Evolutionary conservation across 2,113 vertebrate genomes (phyloP), one percentile per base, ranked within the genome.

Genomic region (Paracanthobrama guichenoti): DNA sequence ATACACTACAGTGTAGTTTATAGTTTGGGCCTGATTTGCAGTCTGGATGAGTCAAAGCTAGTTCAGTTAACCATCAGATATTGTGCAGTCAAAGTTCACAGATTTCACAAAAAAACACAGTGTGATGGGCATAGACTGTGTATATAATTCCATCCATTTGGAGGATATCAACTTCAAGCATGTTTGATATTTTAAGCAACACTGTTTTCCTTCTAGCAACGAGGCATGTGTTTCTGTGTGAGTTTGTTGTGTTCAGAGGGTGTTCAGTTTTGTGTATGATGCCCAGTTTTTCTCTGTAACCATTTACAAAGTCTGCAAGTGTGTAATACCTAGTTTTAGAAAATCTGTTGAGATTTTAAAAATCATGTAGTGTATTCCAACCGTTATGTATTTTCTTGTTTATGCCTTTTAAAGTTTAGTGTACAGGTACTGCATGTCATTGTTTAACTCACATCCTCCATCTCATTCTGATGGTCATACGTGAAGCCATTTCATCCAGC

Each of bases 401-500:
- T 6, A 78, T 78, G 12, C 22, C 55, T 42, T 60, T 60, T 20
- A 69, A 69, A 42, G 20, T 59, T 77, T n/a, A 59, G 4, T 44
- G 14, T 18, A 28, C 24, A 64, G 14, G 18, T 67, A 35, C 24
- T 67, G 62, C 24, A 81, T 81, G 77, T 60, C 14, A 28, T 28
- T 42, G 13, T 80, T 67, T 12, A 28, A 50, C 50, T 31, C 28
- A n/a, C 42, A 55, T 50, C 9, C 28, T 46, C 44, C 73, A 42
- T 78, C 28, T 78, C 31, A 31, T 69, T 83, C 81, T 66, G 20
- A 35, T 18, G 20, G 48, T 31, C 64, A 72, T 22, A 35, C 74
- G 76, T 67, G 26, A 53, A 85, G 72, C 35, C 81, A 81, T 79
- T 48, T 72, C 60, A 69, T 16, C 39, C 26, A 62, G 35, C 18